phyloP scores from a whole-genome alignment of 2,797 vertebrate species.

The Sebastes alutus region DNA sequence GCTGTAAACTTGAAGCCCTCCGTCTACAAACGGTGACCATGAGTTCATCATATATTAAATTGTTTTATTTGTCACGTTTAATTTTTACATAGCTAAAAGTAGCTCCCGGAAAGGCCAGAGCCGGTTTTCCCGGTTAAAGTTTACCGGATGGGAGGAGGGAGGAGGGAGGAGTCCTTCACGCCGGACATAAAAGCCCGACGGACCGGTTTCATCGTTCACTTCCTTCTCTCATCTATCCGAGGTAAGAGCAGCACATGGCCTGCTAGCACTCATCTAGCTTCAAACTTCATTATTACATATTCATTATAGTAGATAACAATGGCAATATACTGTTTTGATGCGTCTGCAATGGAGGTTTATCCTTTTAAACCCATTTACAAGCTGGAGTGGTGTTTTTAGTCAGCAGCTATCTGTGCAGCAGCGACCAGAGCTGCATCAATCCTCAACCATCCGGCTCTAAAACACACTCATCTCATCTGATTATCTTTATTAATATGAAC shows the following conservation, averaged over 20 bases:
- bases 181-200: constrained; percentile 32
- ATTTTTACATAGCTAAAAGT: rapidly evolving
- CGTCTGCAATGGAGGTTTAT: rapidly evolving
- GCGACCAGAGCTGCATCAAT: constrained; percentile 4
- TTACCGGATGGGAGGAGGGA: constrained; percentile 46
- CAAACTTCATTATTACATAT: too few relatives aligned
- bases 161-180: constrained; percentile 56
- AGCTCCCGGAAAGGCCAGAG: rapidly evolving
- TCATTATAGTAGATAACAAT: rapidly evolving
- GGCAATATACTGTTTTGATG: rapidly evolving
- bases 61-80: neutral
- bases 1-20: rapidly evolving
- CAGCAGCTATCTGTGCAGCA: neutral
- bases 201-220: neutral
- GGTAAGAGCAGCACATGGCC: rapidly evolving
- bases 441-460: constrained; percentile 47
- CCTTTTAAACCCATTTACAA: rapidly evolving
- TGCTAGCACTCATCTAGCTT: rapidly evolving
- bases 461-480: rapidly evolving
- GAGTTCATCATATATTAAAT: rapidly evolving
- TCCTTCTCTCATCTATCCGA: rapidly evolving
- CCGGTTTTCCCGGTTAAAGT: neutral
- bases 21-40: rapidly evolving
- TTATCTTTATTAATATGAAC: rapidly evolving
- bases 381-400: rapidly evolving